phyloP scores from a whole-genome alignment of 2,888 invertebrate species.

The Agriopis aurantiaria region DNA sequence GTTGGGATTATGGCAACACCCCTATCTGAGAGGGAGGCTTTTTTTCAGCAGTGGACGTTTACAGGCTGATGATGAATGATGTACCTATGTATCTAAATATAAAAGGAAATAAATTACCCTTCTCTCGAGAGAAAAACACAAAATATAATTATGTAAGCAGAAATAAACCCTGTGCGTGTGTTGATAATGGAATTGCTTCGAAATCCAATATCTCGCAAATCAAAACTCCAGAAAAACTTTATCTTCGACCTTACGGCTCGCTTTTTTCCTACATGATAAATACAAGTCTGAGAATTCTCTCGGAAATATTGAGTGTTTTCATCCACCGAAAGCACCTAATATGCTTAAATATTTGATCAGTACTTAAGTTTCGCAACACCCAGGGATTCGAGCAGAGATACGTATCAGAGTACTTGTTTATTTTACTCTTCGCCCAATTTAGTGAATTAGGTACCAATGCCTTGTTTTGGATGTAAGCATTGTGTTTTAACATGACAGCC shows the following conservation, averaged over 20 bases:
- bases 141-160: constrained; percentile 1
- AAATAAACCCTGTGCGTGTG: not conserved
- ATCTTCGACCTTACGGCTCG: constrained; percentile 35
- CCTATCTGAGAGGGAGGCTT: too few relatives aligned
- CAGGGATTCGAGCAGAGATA: constrained; percentile 18
- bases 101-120: not conserved
- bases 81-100: not conserved
- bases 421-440: constrained; percentile 14
- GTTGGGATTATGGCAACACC: too few relatives aligned
- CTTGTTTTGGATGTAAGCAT: not conserved
- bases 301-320: constrained; percentile 37
- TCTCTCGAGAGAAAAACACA: not conserved
- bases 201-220: constrained; percentile 49
- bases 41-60: too few relatives aligned
- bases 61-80: too few relatives aligned
- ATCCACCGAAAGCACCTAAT: constrained; percentile 27
- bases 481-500: not conserved
- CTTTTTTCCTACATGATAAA: constrained; percentile 39
- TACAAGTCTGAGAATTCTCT: constrained; percentile 33
- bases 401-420: constrained; percentile 20
- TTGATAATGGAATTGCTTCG: constrained; percentile 38
- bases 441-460: not conserved
- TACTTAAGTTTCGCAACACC: constrained; percentile 23
- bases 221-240: constrained; percentile 44
- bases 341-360: constrained; percentile 32